These are phyloP conservation scores for Alectoris magna DNA, from an alignment of 2,797 vertebrate species.

Conservation along the genomic window DNA sequence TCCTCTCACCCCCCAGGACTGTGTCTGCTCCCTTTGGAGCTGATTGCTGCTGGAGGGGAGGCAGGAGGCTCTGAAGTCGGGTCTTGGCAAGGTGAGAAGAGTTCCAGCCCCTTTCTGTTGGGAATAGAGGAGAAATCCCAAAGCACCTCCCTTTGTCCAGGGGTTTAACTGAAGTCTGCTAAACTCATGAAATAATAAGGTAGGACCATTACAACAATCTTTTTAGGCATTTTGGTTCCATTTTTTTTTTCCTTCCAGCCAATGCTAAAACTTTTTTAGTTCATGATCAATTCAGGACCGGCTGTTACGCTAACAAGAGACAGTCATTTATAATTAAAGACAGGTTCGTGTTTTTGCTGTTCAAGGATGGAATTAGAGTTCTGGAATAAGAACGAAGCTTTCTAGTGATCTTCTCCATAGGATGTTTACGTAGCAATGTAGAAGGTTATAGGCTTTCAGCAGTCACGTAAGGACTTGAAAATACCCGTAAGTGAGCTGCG, in stretches of 20 bases:
- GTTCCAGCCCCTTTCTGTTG: not conserved
- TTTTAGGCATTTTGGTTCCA: not conserved
- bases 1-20: not conserved
- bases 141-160: not conserved
- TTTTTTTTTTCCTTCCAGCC: not conserved
- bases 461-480: not conserved
- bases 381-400: not conserved
- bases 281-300: not conserved
- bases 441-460: not conserved
- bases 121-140: not conserved
- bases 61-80: not conserved
- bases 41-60: not conserved
- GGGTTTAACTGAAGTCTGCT: not conserved
- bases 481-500: not conserved
- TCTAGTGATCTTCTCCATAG: not conserved
- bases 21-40: not conserved
- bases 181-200: not conserved
- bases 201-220: not conserved
- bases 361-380: conserved; percentile 13
- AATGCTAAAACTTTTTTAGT: not conserved
- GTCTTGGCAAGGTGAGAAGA: not conserved
- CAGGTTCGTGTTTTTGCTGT: not conserved
- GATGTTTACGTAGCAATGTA: not conserved
- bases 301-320: not conserved
- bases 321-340: conserved; percentile 15